Evolutionary conservation across 2,797 vertebrate species (phyloP).

Genomic region (Chelmon rostratus): DNA sequence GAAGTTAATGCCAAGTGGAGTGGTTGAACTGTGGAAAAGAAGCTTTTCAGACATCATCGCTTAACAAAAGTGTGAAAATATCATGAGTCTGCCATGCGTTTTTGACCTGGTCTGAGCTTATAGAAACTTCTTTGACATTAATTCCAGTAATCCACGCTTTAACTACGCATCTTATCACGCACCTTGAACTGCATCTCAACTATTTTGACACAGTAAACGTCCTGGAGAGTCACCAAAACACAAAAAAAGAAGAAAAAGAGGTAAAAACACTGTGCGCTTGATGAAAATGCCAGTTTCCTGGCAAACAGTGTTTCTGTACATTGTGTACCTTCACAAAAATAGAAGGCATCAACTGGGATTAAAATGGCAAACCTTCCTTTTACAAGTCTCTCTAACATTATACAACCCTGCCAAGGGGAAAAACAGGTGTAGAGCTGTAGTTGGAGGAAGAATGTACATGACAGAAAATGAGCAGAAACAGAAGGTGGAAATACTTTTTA

Average conservation of each 20-base stretch:
- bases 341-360: slow-evolving; percentile 55
- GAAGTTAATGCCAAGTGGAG: not conserved
- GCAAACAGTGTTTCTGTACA: slow-evolving; percentile 22
- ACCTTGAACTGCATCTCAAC: not conserved
- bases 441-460: slow-evolving; percentile 26
- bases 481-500: slow-evolving; percentile 89
- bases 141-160: slow-evolving; percentile 12
- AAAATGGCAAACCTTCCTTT: slow-evolving; percentile 38
- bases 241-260: not conserved
- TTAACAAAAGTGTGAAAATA: slow-evolving; percentile 21
- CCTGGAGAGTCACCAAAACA: slow-evolving; percentile 16
- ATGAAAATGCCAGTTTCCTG: slow-evolving; percentile 34
- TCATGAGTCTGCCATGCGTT: not conserved
- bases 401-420: slow-evolving; percentile 3
- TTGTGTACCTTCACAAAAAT: slow-evolving; percentile 53
- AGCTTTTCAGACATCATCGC: not conserved
- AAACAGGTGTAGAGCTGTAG: slow-evolving; percentile 38
- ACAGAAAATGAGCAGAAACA: slow-evolving; percentile 28
- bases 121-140: not conserved
- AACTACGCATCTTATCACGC: slow-evolving; percentile 22
- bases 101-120: slow-evolving; percentile 27
- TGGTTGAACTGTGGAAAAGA: not conserved
- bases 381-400: slow-evolving; percentile 28
- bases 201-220: slow-evolving; percentile 30
- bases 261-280: not conserved